Base-by-base conservation (phyloP, 92 coral and sea anemone species). In the Palythoa caribaeorum region DNA sequence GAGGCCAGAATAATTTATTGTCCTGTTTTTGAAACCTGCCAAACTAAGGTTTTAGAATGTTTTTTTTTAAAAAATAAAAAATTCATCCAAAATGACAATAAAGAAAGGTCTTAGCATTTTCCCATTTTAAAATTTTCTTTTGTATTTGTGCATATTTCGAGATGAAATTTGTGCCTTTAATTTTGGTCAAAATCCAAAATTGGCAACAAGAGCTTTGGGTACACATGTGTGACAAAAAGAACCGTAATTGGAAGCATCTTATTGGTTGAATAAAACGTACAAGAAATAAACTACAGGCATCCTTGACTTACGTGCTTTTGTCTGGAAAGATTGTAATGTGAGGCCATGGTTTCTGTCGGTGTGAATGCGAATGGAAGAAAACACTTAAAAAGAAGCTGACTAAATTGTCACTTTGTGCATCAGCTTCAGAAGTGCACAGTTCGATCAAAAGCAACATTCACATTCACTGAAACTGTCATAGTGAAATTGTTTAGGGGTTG, bases 371-470 rank as follows among this genome's bases (percentile, higher is more conserved):
- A 76, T 76, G 80, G 80, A 76, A 76, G 80, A 76, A 76, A 76
- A 76, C 80, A 21, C 48, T 51, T 76, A 20, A 76, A 76, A 76
- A 76, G 65, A 52, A 76, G 80, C 80, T 76, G 80, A 76, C 80
- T 44, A 52, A 76, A 76, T 52, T 76, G 14, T 76, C 80, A 50
- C 80, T 75, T 59, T 76, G 80, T 76, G 80, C 21, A 76, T 51
- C 66, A 76, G 80, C 80, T 52, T 76, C 80, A 76, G 62, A 76
- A 76, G 80, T 76, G 80, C 80, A 38, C 65, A 76, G 80, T 76
- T 51, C 60, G 80, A 76, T 51, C 60, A 38, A 51, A 76, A 76
- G 80, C 80, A 76, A 76, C 80, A 51, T 76, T 76, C 62, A 76
- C 80, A 51, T 76, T 76, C 80, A 76, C 65, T 76, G 65, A 76